Percentiles rank a stretch among this genome's conserved stretches.
Evolutionary conservation across 2,113 vertebrate genomes (phyloP).

Genomic region (Xiphophorus couchianus): DNA sequence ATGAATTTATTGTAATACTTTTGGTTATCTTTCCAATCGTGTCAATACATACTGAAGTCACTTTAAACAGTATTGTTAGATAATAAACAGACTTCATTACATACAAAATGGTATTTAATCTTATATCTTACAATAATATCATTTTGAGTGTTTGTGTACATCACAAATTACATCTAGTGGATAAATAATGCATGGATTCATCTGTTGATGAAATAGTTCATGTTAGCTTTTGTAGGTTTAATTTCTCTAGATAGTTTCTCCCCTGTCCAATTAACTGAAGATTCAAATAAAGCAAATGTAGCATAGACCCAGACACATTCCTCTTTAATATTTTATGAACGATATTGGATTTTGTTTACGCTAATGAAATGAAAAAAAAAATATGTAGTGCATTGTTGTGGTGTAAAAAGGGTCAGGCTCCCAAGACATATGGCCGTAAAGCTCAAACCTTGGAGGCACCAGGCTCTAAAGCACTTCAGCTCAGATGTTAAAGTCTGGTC

Average conservation of each 20-base stretch:
- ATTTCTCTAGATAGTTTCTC: constrained; percentile 31
- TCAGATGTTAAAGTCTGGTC: constrained; percentile 46
- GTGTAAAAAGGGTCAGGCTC: constrained; percentile 9
- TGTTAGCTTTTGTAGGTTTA: background rate
- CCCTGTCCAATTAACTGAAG: constrained; percentile 21
- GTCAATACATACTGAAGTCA: no score
- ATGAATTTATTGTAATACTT: no score
- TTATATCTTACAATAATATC: background rate
- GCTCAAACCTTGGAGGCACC: constrained; percentile 38
- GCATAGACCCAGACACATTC: background rate
- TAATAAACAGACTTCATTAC: background rate
- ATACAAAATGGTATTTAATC: background rate
- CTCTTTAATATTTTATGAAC: background rate
- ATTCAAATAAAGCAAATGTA: constrained; percentile 18
- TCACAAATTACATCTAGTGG: background rate
- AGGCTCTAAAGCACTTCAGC: constrained; percentile 57
- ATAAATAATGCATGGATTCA: constrained; percentile 9
- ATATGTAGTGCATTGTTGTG: background rate
- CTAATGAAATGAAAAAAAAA: constrained; percentile 24
- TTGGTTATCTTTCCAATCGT: no score
- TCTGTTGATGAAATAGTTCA: constrained; percentile 6
- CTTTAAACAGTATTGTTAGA: no score
- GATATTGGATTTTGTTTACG: constrained; percentile 18
- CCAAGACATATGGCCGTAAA: constrained; percentile 22
- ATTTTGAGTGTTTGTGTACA: background rate